Evolutionary conservation across 2,113 vertebrate species (phyloP).

Genomic region (Cranoglanis bouderius): DNA sequence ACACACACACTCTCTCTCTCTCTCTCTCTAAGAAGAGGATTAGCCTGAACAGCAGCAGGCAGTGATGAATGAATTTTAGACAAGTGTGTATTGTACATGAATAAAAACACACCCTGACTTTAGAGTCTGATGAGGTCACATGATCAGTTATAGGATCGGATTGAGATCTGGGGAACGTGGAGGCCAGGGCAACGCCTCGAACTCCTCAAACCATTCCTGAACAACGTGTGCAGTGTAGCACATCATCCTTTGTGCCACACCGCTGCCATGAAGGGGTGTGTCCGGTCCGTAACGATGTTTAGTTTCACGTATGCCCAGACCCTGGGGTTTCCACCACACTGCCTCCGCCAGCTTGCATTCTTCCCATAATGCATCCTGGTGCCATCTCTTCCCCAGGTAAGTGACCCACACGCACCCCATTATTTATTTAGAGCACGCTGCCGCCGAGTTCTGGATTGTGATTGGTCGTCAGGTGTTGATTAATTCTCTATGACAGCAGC

Average conservation of each 20-base stretch:
- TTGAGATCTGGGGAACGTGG: not conserved
- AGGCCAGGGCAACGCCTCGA: not conserved
- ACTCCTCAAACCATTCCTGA: not conserved
- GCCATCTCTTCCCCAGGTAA: too few species aligned
- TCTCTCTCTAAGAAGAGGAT: not conserved
- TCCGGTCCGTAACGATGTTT: too few species aligned
- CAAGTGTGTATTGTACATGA: not conserved
- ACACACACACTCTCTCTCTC: not conserved
- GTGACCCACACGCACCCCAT: too few species aligned
- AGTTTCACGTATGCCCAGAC: too few species aligned
- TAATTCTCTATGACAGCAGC: not conserved
- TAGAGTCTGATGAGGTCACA: not conserved
- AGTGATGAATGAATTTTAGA: slow-evolving; percentile 23
- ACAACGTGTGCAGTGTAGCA: too few species aligned
- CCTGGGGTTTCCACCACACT: too few species aligned
- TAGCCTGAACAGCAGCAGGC: slow-evolving; percentile 11
- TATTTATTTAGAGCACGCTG: too few species aligned
- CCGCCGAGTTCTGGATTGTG: not conserved
- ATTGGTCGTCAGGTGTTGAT: not conserved
- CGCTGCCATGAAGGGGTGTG: too few species aligned
- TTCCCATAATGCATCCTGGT: too few species aligned
- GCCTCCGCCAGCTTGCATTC: too few species aligned
- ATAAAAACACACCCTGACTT: not conserved
- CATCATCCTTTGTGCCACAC: too few species aligned
- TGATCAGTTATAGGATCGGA: not conserved